Conservation (phyloP, 2,797 vertebrate genomes). For the Furcifer pardalis region DNA sequence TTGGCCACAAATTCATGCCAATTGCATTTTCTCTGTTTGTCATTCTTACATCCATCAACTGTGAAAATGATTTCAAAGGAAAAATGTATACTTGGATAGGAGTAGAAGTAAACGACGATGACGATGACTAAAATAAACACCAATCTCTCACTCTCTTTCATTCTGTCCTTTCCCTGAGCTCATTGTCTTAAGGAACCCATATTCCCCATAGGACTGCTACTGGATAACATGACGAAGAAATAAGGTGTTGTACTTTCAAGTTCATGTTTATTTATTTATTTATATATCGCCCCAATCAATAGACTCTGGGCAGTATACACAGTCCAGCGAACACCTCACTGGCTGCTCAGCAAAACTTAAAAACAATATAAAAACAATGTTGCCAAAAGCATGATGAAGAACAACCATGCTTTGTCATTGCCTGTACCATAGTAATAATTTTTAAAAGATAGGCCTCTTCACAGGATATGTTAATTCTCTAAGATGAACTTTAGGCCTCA, state of each 20-base stretch:
- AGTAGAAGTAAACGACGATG: too few species aligned
- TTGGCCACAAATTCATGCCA: neutral
- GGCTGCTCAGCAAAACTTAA: too few species aligned
- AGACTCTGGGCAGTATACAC: too few species aligned
- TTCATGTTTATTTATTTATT: too few species aligned
- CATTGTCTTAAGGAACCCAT: neutral
- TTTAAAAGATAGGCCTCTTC: neutral
- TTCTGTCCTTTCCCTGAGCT: neutral
- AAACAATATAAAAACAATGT: too few species aligned
- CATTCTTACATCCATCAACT: too few species aligned
- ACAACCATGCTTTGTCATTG: neutral
- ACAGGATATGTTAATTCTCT: neutral
- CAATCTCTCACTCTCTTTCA: neutral
- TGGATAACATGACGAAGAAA: neutral
- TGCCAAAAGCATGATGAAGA: neutral
- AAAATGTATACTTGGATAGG: too few species aligned
- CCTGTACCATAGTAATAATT: neutral
- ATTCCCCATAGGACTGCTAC: neutral
- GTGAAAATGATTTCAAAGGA: too few species aligned
- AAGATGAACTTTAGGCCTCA: neutral
- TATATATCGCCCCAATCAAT: too few species aligned
- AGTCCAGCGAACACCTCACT: too few species aligned
- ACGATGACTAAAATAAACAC: neutral
- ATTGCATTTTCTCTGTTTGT: too few species aligned
- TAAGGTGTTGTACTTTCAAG: neutral